Evolutionary conservation across 1,140 invertebrate species (phyloP).

Genomic region (Stegodyphus mimosarum): DNA sequence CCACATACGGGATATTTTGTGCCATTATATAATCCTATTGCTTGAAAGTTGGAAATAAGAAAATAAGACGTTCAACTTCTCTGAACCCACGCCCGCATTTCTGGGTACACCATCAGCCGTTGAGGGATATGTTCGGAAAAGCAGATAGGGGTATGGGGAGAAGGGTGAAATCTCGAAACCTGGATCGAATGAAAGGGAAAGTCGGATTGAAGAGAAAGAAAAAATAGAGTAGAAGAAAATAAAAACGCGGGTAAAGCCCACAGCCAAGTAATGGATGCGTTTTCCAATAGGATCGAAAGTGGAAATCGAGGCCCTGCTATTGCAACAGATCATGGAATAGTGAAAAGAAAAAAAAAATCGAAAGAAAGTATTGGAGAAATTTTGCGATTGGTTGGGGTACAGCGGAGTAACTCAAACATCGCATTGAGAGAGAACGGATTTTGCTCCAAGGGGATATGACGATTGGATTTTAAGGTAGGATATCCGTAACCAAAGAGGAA

Average conservation of each 20-base stretch:
- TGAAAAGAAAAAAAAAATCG: not conserved
- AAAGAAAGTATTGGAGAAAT: slow-evolving; percentile 39
- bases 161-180: not conserved
- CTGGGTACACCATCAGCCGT: no score
- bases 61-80: slow-evolving; percentile 31
- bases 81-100: no score
- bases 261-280: slow-evolving; percentile 39
- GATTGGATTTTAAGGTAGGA: no score
- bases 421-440: no score
- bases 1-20: slow-evolving; percentile 6
- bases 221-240: no score
- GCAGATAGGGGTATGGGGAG: no score
- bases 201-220: not conserved
- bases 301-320: slow-evolving; percentile 38
- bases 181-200: slow-evolving; percentile 32
- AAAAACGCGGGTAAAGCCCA: not conserved
- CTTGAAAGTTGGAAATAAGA: not conserved
- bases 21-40: slow-evolving; percentile 43
- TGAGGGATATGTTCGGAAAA: no score
- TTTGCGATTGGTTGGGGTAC: not conserved
- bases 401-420: no score
- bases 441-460: no score
- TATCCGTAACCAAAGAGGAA: no score
- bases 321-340: slow-evolving; percentile 44
- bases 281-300: slow-evolving; percentile 54